Percentiles rank a stretch among this genome's conserved stretches.
phyloP scores from a whole-genome alignment of 1,140 invertebrate species.

The Kradibia gibbosae region DNA sequence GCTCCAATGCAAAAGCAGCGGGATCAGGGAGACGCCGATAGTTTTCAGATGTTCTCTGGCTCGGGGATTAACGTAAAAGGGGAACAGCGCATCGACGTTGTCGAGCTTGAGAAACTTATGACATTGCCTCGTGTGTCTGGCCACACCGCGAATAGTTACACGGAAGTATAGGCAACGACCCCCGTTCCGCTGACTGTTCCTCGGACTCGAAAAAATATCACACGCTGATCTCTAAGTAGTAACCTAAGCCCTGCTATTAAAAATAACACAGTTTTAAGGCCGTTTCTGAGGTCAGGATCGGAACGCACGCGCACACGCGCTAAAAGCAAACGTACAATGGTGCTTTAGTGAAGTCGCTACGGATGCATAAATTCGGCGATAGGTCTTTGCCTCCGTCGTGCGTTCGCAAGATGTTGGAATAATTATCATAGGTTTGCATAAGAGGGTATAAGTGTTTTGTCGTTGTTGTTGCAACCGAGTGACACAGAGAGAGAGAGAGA shows the following conservation, averaged over 20 bases:
- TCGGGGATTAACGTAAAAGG: background rate
- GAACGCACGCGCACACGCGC: too few relatives aligned
- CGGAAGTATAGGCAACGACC: background rate
- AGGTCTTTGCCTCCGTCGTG: background rate
- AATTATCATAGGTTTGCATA: background rate
- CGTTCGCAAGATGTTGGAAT: background rate
- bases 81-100: background rate
- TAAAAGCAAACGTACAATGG: background rate
- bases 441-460: background rate
- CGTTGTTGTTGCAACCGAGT: too few relatives aligned
- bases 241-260: too few relatives aligned
- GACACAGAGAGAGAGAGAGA: background rate
- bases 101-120: constrained; percentile 7
- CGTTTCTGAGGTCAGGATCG: background rate
- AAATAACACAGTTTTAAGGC: background rate
- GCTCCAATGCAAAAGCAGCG: background rate
- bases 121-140: constrained; percentile 1
- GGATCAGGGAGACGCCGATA: background rate
- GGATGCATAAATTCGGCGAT: background rate
- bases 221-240: too few relatives aligned
- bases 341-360: too few relatives aligned
- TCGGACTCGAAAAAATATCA: background rate
- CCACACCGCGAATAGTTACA: background rate
- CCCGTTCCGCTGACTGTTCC: background rate
- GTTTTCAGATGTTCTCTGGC: background rate